A percentile compares a stretch with the other conserved stretches of the same genome.
Evolutionary conservation across 1,140 invertebrate species (phyloP).

Genomic region (Probaryconus sp.): DNA sequence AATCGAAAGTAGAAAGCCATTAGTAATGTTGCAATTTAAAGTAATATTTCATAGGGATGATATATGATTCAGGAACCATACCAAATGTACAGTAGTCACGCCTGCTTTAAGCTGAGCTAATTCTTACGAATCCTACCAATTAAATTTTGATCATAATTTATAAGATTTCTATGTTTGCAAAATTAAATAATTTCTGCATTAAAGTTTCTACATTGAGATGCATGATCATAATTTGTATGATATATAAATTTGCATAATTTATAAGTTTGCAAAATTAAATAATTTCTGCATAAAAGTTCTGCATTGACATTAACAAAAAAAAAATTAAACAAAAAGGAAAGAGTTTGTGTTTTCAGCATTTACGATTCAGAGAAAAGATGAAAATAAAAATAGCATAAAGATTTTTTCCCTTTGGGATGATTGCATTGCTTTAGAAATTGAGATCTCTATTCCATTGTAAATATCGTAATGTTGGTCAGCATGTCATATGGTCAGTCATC

Average conservation of each 20-base stretch:
- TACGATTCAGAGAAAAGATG: slow-evolving; percentile 35
- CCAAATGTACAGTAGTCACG: slow-evolving; percentile 25
- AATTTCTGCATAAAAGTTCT: too few species aligned
- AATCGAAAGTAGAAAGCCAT: slow-evolving; percentile 30
- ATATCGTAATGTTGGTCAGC: slow-evolving; percentile 76
- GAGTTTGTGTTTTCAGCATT: slow-evolving; percentile 32
- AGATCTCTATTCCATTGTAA: slow-evolving; percentile 47
- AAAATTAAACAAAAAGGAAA: slow-evolving; percentile 33
- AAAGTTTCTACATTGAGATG: too few species aligned
- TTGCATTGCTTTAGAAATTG: slow-evolving; percentile 45
- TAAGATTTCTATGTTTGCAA: too few species aligned
- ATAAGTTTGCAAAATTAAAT: too few species aligned
- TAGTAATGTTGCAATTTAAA: slow-evolving; percentile 44
- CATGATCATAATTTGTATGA: too few species aligned
- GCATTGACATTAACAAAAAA: too few species aligned
- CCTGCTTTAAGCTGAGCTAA: slow-evolving; percentile 21
- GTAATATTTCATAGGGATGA: neutral
- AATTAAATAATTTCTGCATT: too few species aligned
- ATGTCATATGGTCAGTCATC: slow-evolving; percentile 78
- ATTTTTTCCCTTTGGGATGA: slow-evolving; percentile 35
- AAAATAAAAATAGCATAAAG: slow-evolving; percentile 39
- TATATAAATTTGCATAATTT: too few species aligned
- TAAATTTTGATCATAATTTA: too few species aligned
- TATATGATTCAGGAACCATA: slow-evolving; percentile 1
- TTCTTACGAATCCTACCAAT: slow-evolving; percentile 3